Percentiles rank a stretch among this genome's conserved stretches.
These are phyloP conservation scores for Poeciliopsis presidionis DNA, from an alignment of 2,797 vertebrate species.

Conservation along the genomic window DNA sequence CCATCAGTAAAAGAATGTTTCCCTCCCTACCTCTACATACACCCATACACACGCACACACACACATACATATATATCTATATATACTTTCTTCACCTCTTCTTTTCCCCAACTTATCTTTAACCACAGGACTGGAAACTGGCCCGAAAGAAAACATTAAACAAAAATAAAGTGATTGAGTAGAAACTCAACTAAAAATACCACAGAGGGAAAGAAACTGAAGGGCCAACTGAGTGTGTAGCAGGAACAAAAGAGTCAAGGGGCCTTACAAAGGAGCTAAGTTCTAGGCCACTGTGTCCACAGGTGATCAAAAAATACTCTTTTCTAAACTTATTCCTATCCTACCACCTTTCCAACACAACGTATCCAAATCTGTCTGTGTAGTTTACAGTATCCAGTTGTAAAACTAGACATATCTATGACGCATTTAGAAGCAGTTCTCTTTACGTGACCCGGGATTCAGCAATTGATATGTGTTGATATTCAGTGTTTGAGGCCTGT, in stretches of 20 bases:
- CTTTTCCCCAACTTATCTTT: conserved; percentile 49
- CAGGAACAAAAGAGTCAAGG: conserved; percentile 53
- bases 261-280: conserved; percentile 74
- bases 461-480: conserved; percentile 82
- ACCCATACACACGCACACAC: neutral
- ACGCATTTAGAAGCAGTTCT: conserved; percentile 69
- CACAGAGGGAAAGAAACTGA: conserved; percentile 59
- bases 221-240: conserved; percentile 61
- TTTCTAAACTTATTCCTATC: conserved; percentile 68
- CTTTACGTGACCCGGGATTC: conserved; percentile 64
- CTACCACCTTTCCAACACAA: conserved; percentile 68
- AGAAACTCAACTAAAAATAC: conserved; percentile 70
- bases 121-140: conserved; percentile 48
- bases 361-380: conserved; percentile 50
- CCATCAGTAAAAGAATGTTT: conserved; percentile 58
- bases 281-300: conserved; percentile 76
- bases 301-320: conserved; percentile 64
- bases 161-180: conserved; percentile 65
- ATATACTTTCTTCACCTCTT: conserved; percentile 36
- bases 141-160: conserved; percentile 71
- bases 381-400: conserved; percentile 67
- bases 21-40: conserved; percentile 14
- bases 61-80: conserved; percentile 13
- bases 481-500: conserved; percentile 70
- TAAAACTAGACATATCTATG: conserved; percentile 76